These are phyloP conservation scores for Drosophila jambulina DNA, from an alignment of 1,140 invertebrate genomes.

Conservation along the genomic window DNA sequence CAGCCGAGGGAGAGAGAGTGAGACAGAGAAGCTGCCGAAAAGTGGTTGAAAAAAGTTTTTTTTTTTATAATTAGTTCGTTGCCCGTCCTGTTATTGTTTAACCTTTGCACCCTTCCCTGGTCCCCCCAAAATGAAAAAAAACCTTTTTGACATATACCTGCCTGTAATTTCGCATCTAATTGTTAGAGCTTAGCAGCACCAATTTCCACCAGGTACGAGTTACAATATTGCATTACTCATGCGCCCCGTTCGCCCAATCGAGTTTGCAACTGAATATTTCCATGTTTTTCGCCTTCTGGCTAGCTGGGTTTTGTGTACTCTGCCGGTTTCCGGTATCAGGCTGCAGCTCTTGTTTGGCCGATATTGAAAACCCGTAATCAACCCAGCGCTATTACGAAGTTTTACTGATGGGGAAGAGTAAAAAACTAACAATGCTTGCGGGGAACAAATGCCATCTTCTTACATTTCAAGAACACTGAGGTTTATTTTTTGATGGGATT, in stretches of 20 bases:
- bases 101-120: not conserved
- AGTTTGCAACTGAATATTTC: conserved; percentile 6
- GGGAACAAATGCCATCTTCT: not conserved
- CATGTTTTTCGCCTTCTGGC: conserved; percentile 4
- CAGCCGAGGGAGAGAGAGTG: not conserved
- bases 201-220: conserved; percentile 14
- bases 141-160: not conserved
- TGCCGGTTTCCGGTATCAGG: not conserved
- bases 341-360: not conserved
- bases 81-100: conserved; percentile 55
- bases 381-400: not conserved
- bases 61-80: conserved; percentile 67
- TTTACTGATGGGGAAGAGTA: not conserved
- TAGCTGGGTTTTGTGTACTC: not conserved
- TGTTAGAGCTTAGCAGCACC: conserved; percentile 23
- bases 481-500: not conserved
- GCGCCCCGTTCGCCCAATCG: conserved; percentile 12
- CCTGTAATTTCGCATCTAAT: conserved; percentile 52
- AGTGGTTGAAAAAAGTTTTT: conserved; percentile 32
- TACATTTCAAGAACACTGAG: not conserved
- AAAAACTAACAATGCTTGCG: not conserved
- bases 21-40: not conserved
- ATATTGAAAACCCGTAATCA: conserved; percentile 20
- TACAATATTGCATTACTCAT: conserved; percentile 43
- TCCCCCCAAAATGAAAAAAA: not conserved